Conservation (phyloP, 2,113 vertebrate species). For the Coryphaenoides rupestris region DNA sequence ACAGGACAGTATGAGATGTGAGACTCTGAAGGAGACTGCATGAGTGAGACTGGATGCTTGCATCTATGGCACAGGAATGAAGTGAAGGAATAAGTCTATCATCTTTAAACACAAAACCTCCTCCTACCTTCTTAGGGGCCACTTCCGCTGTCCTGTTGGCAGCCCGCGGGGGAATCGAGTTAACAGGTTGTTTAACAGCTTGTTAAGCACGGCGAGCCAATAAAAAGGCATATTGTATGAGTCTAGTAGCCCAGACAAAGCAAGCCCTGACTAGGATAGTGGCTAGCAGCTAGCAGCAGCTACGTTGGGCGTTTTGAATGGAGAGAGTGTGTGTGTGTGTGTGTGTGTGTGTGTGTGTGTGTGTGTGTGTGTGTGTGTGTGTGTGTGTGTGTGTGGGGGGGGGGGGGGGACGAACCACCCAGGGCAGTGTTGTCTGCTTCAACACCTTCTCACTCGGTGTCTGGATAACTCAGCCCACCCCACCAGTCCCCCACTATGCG, state of each 20-base stretch:
- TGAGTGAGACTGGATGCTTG: too few relatives aligned
- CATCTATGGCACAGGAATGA: constrained; percentile 14
- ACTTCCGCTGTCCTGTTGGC: constrained; percentile 47
- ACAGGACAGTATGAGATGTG: too few relatives aligned
- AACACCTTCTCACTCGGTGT: constrained; percentile 12
- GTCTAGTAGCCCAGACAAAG: constrained; percentile 36
- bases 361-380: too few relatives aligned
- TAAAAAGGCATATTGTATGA: constrained; percentile 32
- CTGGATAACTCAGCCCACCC: constrained; percentile 10
- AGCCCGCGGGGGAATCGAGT: constrained; percentile 50
- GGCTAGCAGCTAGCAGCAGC: background rate
- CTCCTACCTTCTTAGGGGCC: constrained; percentile 57
- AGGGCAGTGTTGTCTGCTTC: constrained; percentile 34
- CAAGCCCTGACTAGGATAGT: background rate
- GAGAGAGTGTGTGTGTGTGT: background rate
- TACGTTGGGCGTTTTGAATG: constrained; percentile 19
- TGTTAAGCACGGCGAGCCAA: constrained; percentile 28
- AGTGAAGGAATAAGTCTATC: constrained; percentile 34
- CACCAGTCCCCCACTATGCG: constrained; percentile 7
- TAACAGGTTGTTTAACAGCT: constrained; percentile 55
- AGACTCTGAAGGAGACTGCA: too few relatives aligned
- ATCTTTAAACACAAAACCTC: constrained; percentile 30
- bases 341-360: too few relatives aligned
- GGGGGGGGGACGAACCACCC: constrained; percentile 37
- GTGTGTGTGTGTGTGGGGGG: too few relatives aligned